Conservation (phyloP, 1,140 invertebrate genomes). For the Holcopasites calliopsidis region DNA sequence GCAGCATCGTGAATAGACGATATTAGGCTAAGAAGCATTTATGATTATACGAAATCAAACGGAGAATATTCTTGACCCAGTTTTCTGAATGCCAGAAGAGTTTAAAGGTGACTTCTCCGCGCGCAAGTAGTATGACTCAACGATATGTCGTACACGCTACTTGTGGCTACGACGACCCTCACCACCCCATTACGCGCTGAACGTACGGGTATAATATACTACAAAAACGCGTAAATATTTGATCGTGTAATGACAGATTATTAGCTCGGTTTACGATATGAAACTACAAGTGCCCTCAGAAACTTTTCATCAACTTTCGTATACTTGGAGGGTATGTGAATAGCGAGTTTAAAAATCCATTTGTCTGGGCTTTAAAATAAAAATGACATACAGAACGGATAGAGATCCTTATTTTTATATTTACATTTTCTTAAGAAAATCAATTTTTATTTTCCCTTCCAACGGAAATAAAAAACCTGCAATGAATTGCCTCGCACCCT, state of each 20-base stretch:
- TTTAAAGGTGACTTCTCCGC: slow-evolving; percentile 4
- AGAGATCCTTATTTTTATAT: no score
- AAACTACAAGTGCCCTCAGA: not conserved
- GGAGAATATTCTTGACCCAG: slow-evolving; percentile 21
- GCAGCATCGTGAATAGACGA: not conserved
- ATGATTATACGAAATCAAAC: not conserved
- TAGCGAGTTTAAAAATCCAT: no score
- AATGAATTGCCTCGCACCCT: no score
- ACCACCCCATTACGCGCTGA: not conserved
- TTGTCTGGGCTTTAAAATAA: slow-evolving; percentile 12
- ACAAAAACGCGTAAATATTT: not conserved
- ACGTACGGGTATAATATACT: not conserved
- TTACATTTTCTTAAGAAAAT: no score
- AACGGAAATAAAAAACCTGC: no score
- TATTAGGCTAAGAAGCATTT: not conserved
- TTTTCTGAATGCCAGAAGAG: not conserved
- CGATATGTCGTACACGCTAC: not conserved
- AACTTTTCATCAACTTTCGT: not conserved
- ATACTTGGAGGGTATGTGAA: not conserved
- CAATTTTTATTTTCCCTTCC: no score
- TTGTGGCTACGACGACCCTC: not conserved
- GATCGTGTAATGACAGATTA: not conserved
- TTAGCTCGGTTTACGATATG: not conserved
- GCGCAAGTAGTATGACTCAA: slow-evolving; percentile 37
- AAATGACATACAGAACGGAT: not conserved